Conservation (phyloP, 2,888 invertebrate species). For the Heliconius hortense region DNA sequence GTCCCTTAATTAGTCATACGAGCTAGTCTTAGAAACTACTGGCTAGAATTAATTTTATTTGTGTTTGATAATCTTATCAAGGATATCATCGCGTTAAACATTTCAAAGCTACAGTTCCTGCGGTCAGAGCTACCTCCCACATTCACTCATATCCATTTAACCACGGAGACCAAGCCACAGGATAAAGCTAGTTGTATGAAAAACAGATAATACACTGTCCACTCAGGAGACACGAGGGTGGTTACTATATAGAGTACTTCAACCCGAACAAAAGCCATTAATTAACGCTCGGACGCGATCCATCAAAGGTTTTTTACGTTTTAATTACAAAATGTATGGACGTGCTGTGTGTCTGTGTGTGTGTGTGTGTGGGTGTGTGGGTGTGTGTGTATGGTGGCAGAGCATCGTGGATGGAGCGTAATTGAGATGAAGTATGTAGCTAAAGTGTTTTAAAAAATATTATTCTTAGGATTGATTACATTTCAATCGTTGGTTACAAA, state of each 20-base stretch:
- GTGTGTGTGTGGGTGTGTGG: constrained; percentile 14
- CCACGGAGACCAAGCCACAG: too few relatives aligned
- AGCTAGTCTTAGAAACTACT: not conserved
- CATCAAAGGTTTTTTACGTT: constrained; percentile 48
- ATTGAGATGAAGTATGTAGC: constrained; percentile 11
- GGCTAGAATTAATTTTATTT: not conserved
- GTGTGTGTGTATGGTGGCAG: constrained; percentile 8
- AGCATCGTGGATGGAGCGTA: not conserved
- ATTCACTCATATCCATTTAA: too few relatives aligned
- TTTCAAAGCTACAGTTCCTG: too few relatives aligned
- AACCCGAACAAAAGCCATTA: constrained; percentile 48
- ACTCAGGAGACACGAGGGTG: constrained; percentile 13
- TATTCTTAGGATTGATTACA: not conserved
- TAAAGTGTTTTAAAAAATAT: not conserved
- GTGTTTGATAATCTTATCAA: not conserved
- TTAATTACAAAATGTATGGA: constrained; percentile 39
- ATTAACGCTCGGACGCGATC: constrained; percentile 48
- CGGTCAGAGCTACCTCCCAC: too few relatives aligned
- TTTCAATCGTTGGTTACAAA: not conserved
- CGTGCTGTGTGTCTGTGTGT: constrained; percentile 22
- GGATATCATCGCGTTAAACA: not conserved
- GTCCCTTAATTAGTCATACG: not conserved
- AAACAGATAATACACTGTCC: constrained; percentile 7
- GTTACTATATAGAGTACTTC: constrained; percentile 29
- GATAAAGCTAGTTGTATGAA: constrained; percentile 1